Conservation (phyloP, 2,113 vertebrate species). For the Hystrix brachyura region DNA sequence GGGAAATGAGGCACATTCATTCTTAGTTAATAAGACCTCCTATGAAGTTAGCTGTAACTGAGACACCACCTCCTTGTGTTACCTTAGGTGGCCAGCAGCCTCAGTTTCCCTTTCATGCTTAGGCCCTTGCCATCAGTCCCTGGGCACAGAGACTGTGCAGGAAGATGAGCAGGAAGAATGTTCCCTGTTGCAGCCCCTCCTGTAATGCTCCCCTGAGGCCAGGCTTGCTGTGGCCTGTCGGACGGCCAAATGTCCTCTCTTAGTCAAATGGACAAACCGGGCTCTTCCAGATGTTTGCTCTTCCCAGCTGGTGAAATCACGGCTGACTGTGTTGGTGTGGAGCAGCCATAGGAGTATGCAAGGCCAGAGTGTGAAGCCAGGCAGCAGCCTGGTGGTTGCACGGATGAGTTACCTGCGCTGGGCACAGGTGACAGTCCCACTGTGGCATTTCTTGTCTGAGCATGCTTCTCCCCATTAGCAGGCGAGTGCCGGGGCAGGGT, state of each 20-base stretch:
- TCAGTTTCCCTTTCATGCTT: slow-evolving; percentile 3
- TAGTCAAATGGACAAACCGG: neutral
- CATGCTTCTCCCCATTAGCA: neutral
- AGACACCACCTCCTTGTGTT: neutral
- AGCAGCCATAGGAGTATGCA: neutral
- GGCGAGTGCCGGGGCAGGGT: neutral
- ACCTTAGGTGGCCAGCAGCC: neutral
- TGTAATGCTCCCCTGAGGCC: neutral
- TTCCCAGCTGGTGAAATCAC: neutral
- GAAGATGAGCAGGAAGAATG: neutral
- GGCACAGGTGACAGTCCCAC: neutral
- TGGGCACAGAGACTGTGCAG: neutral
- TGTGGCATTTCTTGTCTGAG: slow-evolving; percentile 9
- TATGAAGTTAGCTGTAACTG: neutral
- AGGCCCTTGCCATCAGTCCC: neutral
- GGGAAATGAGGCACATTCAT: neutral
- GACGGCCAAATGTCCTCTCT: neutral
- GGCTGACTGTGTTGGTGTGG: rapidly evolving
- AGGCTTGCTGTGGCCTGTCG: neutral
- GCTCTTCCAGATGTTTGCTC: neutral
- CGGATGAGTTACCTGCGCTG: neutral
- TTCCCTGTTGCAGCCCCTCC: neutral
- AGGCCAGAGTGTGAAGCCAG: neutral
- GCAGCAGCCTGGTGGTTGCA: neutral
- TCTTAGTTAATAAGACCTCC: neutral